Evolutionary conservation across 2,113 vertebrate species (phyloP).

Genomic region (Procavia capensis): DNA sequence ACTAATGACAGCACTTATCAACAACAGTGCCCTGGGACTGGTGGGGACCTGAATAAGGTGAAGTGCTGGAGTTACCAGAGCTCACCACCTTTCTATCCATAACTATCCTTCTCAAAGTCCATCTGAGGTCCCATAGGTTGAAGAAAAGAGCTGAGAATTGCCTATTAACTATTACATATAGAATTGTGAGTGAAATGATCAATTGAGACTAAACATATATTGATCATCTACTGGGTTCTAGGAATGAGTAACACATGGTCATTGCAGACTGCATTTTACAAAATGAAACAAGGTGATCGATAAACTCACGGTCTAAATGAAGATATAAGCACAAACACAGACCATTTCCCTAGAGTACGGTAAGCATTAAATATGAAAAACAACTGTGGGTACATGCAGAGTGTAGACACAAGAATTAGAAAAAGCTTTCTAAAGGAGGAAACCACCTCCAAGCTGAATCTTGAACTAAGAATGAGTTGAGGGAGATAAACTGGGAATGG

Average conservation of each 20-base stretch:
- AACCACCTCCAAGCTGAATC: not conserved
- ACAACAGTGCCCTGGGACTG: not conserved
- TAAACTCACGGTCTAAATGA: constrained; percentile 9
- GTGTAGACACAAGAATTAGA: not conserved
- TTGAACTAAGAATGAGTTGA: constrained; percentile 31
- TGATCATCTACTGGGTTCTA: not conserved
- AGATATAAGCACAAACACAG: constrained; percentile 23
- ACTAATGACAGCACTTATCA: too few relatives aligned
- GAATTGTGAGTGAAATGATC: not conserved
- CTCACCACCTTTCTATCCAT: not conserved
- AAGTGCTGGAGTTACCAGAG: not conserved
- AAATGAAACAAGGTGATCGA: constrained; percentile 2
- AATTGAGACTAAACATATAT: constrained; percentile 20
- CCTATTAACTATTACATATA: constrained; percentile 23
- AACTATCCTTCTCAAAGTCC: not conserved
- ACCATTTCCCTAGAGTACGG: not conserved
- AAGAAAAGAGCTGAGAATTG: constrained; percentile 16
- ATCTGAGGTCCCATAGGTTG: not conserved
- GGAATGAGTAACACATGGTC: not conserved
- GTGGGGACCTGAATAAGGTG: not conserved
- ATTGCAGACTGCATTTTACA: not conserved
- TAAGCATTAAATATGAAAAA: constrained; percentile 29
- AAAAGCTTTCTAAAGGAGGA: not conserved
- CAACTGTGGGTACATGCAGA: not conserved
- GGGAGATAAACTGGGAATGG: constrained; percentile 2